Percentiles rank a stretch among this genome's conserved stretches.
Evolutionary conservation across 2,113 vertebrate species (phyloP).

Genomic region (Petaurus breviceps): DNA sequence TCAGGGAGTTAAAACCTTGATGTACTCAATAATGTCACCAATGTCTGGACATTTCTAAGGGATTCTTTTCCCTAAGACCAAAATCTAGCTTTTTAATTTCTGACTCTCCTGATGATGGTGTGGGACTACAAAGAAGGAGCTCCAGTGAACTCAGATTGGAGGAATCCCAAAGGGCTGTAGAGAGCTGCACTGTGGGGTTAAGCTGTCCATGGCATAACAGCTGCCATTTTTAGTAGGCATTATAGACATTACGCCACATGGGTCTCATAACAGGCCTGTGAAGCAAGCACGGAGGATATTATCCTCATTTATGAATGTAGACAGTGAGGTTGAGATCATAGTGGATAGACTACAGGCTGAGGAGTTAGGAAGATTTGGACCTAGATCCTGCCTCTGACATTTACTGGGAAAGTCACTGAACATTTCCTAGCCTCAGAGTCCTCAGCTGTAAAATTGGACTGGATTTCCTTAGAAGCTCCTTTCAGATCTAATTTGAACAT

Average conservation of each 20-base stretch:
- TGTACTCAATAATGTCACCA: neutral
- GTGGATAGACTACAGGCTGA: neutral
- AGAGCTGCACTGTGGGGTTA: rapidly evolving
- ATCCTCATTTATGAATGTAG: neutral
- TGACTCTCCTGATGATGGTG: neutral
- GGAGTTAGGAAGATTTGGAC: neutral
- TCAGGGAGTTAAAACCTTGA: neutral
- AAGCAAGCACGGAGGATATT: neutral
- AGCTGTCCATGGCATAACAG: neutral
- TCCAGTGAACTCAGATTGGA: neutral
- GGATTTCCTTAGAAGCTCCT: neutral
- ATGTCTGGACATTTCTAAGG: neutral
- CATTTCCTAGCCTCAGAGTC: neutral
- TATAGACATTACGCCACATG: neutral
- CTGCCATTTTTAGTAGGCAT: neutral
- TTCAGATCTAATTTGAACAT: neutral
- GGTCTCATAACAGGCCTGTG: too few species aligned
- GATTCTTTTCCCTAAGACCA: neutral
- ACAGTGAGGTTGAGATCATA: neutral
- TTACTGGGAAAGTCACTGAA: neutral
- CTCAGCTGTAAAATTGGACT: neutral
- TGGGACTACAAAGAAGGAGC: neutral
- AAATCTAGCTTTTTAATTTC: neutral
- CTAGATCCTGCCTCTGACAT: neutral
- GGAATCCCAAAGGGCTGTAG: neutral